Evolutionary conservation across 2,888 invertebrate species (phyloP).

Genomic region (Lasioglossum villosulum): DNA sequence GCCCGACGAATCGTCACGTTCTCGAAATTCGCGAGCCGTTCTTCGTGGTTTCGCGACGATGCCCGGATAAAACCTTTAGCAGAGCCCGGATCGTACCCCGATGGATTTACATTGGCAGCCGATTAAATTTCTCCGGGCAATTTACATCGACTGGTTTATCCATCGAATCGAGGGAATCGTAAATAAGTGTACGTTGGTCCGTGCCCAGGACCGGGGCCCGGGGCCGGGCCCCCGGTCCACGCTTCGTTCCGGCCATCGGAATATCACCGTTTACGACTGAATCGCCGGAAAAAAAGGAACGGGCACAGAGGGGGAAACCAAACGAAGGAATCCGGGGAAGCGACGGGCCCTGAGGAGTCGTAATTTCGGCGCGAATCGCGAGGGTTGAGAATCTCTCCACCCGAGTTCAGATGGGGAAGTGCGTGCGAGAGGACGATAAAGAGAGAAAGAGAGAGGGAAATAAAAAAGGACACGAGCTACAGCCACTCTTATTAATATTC

Average conservation of each 20-base stretch:
- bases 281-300: slow-evolving; percentile 38
- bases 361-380: slow-evolving; percentile 64
- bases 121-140: slow-evolving; percentile 57
- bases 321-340: slow-evolving; percentile 57
- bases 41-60: background rate
- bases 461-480: background rate
- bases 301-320: slow-evolving; percentile 7
- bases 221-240: background rate
- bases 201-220: background rate
- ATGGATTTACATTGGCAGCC: slow-evolving; percentile 57
- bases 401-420: background rate
- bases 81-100: slow-evolving; percentile 26
- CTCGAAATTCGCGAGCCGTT: background rate
- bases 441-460: slow-evolving; percentile 26
- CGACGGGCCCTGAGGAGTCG: slow-evolving; percentile 50
- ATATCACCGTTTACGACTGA: slow-evolving; percentile 60
- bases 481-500: background rate
- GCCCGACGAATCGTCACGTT: background rate
- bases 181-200: slow-evolving; percentile 51
- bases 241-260: slow-evolving; percentile 27
- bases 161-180: slow-evolving; percentile 55
- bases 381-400: slow-evolving; percentile 49
- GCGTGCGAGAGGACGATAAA: slow-evolving; percentile 14
- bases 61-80: slow-evolving; percentile 23
- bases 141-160: slow-evolving; percentile 62